Conservation (phyloP, 2,888 invertebrate species). For the Drosophila gaucha region DNA sequence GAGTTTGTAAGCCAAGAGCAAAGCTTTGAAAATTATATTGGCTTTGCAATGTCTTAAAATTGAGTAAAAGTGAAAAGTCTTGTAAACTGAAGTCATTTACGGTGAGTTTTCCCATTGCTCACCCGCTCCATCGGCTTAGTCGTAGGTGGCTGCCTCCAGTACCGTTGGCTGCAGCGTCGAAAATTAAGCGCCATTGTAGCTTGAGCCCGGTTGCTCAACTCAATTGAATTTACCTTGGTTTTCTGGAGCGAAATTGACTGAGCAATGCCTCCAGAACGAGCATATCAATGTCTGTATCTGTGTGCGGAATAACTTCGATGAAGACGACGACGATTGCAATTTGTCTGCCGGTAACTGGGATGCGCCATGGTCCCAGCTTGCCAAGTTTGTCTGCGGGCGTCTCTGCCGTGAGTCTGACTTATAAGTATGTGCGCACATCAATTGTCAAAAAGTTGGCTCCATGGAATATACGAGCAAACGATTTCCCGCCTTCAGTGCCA, state of each 20-base stretch:
- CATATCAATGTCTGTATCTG: conserved; percentile 47
- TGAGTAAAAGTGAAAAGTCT: conserved; percentile 70
- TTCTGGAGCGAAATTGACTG: conserved; percentile 63
- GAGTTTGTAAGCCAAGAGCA: conserved; percentile 28
- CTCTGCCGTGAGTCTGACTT: conserved; percentile 37
- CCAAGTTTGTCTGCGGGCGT: conserved; percentile 46
- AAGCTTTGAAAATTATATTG: conserved; percentile 57
- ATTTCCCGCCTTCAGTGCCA: conserved; percentile 58
- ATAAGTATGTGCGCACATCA: conserved; percentile 71
- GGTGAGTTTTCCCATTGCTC: conserved; percentile 15
- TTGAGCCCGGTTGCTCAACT: conserved; percentile 49
- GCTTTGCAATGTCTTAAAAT: conserved; percentile 50
- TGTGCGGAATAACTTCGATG: conserved; percentile 33
- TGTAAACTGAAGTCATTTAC: conserved; percentile 54
- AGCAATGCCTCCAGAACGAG: conserved; percentile 43
- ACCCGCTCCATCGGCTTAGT: background rate
- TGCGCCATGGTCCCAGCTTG: conserved; percentile 24
- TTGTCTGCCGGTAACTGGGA: conserved; percentile 59
- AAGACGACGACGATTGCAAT: conserved; percentile 59
- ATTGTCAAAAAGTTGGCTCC: conserved; percentile 70
- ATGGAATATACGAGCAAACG: conserved; percentile 42
- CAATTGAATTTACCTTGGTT: conserved; percentile 78
- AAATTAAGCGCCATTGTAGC: conserved; percentile 74
- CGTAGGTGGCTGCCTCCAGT: conserved; percentile 9
- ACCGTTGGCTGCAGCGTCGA: conserved; percentile 53